These are phyloP conservation scores for Cheilosia vernalis DNA, from an alignment of 2,888 invertebrate genomes.

Conservation along the genomic window DNA sequence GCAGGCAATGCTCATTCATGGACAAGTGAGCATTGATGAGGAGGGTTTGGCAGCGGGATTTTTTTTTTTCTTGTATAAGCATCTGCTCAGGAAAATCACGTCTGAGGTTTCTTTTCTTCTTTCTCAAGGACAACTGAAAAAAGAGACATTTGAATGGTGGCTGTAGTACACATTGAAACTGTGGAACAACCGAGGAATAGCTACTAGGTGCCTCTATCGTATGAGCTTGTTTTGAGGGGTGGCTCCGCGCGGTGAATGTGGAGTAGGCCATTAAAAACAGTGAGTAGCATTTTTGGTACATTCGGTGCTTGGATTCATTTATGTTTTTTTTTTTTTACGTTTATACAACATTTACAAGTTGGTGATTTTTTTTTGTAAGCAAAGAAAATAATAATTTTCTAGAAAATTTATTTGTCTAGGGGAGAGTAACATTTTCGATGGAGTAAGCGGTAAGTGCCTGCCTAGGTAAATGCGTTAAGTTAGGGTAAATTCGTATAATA, in stretches of 20 bases:
- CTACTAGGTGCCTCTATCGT: background rate
- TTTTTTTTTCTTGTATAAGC: conserved; percentile 22
- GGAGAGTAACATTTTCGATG: conserved; percentile 9
- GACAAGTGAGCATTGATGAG: conserved; percentile 17
- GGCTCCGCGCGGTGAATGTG: conserved; percentile 7
- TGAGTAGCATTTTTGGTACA: conserved; percentile 54
- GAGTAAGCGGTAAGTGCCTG: background rate
- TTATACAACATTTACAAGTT: conserved; percentile 26
- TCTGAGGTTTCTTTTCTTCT: conserved; percentile 31
- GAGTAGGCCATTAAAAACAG: conserved; percentile 53
- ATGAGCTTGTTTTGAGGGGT: conserved; percentile 8
- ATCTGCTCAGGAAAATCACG: conserved; percentile 37
- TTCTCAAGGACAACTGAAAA: conserved; percentile 23
- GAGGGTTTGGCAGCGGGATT: background rate
- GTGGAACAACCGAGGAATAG: background rate
- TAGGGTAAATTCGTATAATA: background rate
- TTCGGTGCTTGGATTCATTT: conserved; percentile 27
- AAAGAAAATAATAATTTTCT: conserved; percentile 44
- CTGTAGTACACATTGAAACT: conserved; percentile 11
- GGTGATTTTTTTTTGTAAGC: conserved; percentile 5
- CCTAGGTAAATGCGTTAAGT: background rate
- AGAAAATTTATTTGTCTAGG: conserved; percentile 30
- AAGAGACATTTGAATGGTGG: conserved; percentile 39
- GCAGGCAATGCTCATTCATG: conserved; percentile 46
- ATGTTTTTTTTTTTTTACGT: conserved; percentile 11